phyloP scores from a whole-genome alignment of 1,140 invertebrate species.

The Drosophila subpulchrella region DNA sequence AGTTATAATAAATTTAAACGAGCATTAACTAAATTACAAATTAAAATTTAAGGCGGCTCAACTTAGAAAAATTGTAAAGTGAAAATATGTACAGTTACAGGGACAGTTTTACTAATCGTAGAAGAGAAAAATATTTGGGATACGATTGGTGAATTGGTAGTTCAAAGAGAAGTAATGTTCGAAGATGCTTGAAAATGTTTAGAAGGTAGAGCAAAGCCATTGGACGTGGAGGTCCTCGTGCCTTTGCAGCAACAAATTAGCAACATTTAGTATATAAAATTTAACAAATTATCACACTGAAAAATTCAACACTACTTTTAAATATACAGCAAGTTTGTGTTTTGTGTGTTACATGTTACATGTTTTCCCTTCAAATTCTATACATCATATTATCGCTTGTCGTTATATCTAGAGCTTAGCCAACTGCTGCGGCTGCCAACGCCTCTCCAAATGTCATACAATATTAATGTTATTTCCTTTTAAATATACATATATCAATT shows the following conservation, averaged over 20 bases:
- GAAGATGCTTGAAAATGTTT: constrained; percentile 16
- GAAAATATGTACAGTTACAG: constrained; percentile 58
- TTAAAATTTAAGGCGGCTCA: constrained; percentile 51
- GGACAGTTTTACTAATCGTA: constrained; percentile 24
- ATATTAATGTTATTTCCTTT: constrained; percentile 32
- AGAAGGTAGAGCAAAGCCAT: constrained; percentile 33
- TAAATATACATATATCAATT: constrained; percentile 66
- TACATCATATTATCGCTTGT: constrained; percentile 63
- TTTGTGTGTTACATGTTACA: constrained; percentile 33
- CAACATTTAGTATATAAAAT: constrained; percentile 74
- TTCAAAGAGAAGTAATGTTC: constrained; percentile 18
- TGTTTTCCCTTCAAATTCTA: constrained; percentile 66
- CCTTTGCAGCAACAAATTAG: constrained; percentile 65
- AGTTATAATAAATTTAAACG: constrained; percentile 52
- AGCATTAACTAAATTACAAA: constrained; percentile 66
- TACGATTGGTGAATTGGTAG: constrained; percentile 9
- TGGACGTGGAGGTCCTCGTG: constrained; percentile 25
- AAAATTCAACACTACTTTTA: constrained; percentile 82
- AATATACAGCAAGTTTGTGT: constrained; percentile 53
- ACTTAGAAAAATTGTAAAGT: constrained; percentile 28
- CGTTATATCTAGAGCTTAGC: constrained; percentile 67
- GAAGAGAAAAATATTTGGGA: constrained; percentile 25
- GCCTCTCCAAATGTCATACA: constrained; percentile 25
- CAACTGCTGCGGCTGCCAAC: constrained; percentile 54
- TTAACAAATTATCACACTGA: constrained; percentile 83